These are phyloP conservation scores for Megalopta genalis DNA, from an alignment of 1,140 invertebrate species.

Conservation along the genomic window DNA sequence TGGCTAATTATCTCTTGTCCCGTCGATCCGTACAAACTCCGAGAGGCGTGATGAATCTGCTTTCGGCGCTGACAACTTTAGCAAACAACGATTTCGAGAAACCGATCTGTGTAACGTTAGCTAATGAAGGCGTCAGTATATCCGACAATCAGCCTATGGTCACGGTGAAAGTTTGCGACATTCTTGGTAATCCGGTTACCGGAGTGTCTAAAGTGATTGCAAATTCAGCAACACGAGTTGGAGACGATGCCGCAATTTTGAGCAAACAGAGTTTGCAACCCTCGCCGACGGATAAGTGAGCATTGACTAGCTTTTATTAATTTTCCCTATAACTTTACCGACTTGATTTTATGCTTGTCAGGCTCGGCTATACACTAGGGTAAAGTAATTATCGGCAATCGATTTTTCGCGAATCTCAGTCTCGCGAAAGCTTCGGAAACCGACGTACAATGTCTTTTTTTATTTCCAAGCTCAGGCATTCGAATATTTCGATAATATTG, in stretches of 20 bases:
- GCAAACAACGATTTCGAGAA: conserved; percentile 84
- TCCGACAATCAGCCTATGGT: conserved; percentile 86
- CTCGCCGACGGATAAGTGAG: conserved; percentile 82
- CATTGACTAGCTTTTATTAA: conserved; percentile 8
- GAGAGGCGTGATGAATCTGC: conserved; percentile 89
- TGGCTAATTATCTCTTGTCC: conserved; percentile 95
- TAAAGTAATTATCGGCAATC: conserved; percentile 67
- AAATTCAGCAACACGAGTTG: conserved; percentile 87
- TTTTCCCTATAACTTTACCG: conserved; percentile 77
- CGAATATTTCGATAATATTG: background rate
- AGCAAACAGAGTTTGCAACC: conserved; percentile 83
- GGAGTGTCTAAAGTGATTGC: conserved; percentile 84
- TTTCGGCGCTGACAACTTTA: conserved; percentile 88
- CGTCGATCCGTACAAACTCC: conserved; percentile 92
- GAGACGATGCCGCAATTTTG: conserved; percentile 88
- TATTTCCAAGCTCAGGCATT: background rate
- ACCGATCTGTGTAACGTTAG: conserved; percentile 89
- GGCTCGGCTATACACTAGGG: conserved; percentile 78
- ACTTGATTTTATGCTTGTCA: conserved; percentile 51
- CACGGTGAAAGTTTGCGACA: conserved; percentile 89
- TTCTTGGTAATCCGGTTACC: conserved; percentile 88
- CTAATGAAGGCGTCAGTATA: conserved; percentile 86
- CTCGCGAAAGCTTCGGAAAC: conserved; percentile 36
- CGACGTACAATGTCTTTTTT: conserved; percentile 36
- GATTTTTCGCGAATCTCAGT: conserved; percentile 28